These are phyloP conservation scores for Oncorhynchus tshawytscha DNA, from an alignment of 2,113 vertebrate genomes.

Conservation along the genomic window DNA sequence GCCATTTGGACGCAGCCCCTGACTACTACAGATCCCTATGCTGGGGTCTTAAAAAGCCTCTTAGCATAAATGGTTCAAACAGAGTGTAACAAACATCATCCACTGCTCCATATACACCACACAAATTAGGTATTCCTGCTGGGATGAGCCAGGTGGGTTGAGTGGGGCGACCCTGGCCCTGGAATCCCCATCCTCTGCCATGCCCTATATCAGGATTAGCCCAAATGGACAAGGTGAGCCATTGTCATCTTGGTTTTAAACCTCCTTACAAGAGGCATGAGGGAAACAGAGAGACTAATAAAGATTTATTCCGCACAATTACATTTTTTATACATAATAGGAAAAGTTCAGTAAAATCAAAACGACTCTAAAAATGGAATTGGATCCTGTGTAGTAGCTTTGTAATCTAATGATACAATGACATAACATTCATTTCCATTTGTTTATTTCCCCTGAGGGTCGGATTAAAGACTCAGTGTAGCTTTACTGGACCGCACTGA, in stretches of 20 bases:
- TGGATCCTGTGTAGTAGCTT: slow-evolving; percentile 35
- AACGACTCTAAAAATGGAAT: slow-evolving; percentile 42
- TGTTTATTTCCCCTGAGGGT: slow-evolving; percentile 40
- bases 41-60: slow-evolving; percentile 13
- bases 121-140: slow-evolving; percentile 17
- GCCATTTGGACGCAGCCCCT: background rate
- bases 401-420: slow-evolving; percentile 57
- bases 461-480: slow-evolving; percentile 44
- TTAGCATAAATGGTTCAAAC: background rate
- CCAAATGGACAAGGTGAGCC: slow-evolving; percentile 26
- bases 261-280: slow-evolving; percentile 11
- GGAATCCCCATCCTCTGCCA: background rate
- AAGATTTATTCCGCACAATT: slow-evolving; percentile 41
- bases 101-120: background rate
- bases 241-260: slow-evolving; percentile 22
- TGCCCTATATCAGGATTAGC: background rate
- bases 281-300: slow-evolving; percentile 10
- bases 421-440: slow-evolving; percentile 57
- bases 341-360: slow-evolving; percentile 32
- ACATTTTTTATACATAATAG: slow-evolving; percentile 34
- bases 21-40: background rate
- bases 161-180: background rate
- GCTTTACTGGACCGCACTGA: slow-evolving; percentile 33
- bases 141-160: background rate
- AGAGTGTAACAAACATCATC: background rate